These are phyloP conservation scores for Tapera naevia DNA, from an alignment of 2,797 vertebrate species.

Conservation along the genomic window DNA sequence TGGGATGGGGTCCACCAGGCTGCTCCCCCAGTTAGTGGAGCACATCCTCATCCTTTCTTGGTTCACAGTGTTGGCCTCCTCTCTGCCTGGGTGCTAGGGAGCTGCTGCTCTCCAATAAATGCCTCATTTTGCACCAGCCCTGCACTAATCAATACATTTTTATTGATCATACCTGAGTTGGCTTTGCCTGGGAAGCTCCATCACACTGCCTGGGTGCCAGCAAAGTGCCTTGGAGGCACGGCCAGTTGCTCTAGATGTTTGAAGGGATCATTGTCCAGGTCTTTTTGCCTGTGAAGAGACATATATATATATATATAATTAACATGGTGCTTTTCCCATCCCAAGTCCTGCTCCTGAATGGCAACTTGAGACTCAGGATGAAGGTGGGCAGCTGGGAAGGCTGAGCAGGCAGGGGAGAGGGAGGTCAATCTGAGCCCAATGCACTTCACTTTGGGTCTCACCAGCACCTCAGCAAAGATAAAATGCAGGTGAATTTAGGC, in stretches of 20 bases:
- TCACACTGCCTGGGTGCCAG: not conserved
- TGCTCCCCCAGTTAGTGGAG: not conserved
- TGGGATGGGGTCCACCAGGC: not conserved
- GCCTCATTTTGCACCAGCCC: not conserved
- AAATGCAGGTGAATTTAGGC: not conserved
- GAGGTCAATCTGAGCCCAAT: not conserved
- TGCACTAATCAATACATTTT: too few relatives aligned
- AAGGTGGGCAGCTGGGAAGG: not conserved
- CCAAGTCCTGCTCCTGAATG: not conserved
- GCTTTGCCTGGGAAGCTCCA: not conserved
- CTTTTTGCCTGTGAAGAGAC: not conserved
- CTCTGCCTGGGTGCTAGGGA: not conserved
- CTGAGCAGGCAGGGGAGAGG: not conserved
- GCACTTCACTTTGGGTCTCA: not conserved
- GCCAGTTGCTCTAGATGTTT: accelerated
- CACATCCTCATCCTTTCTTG: not conserved
- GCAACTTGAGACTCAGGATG: not conserved
- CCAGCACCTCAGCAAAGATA: not conserved
- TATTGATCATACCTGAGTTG: accelerated
- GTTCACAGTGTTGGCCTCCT: not conserved
- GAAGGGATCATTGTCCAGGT: not conserved
- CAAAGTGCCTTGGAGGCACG: not conserved
- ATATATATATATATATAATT: not conserved
- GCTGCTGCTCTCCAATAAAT: not conserved
- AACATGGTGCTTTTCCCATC: not conserved